Evolutionary conservation across 2,888 invertebrate species (phyloP).

Genomic region (Pecten maximus): DNA sequence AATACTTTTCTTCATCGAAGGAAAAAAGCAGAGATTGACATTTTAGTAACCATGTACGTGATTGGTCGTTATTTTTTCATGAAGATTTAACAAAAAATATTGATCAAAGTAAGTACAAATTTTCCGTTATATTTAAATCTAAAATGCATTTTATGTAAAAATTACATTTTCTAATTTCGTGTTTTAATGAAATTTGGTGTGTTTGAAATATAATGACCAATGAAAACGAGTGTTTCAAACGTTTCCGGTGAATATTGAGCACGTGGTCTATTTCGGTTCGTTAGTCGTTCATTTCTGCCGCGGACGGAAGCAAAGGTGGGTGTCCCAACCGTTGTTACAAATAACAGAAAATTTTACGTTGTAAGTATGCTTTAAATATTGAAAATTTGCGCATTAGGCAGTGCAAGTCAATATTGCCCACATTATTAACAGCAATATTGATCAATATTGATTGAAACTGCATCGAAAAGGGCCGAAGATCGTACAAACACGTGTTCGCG

Average conservation of each 20-base stretch:
- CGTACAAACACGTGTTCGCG: too few species aligned
- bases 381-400: too few species aligned
- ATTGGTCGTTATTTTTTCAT: background rate
- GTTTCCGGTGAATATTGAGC: background rate
- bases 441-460: too few species aligned
- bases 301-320: background rate
- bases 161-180: background rate
- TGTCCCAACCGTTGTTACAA: too few species aligned
- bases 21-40: background rate
- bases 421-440: too few species aligned
- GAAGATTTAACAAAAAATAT: background rate
- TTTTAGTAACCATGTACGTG: background rate
- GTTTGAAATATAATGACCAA: background rate
- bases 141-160: background rate
- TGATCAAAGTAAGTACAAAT: background rate
- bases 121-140: background rate
- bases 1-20: background rate
- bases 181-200: background rate
- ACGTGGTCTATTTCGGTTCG: background rate
- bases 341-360: too few species aligned
- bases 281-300: background rate
- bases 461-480: too few species aligned
- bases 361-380: too few species aligned
- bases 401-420: too few species aligned
- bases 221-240: constrained; percentile 11